Conservation (phyloP, 2,113 vertebrate species). For the Gallinago jamesoni region DNA sequence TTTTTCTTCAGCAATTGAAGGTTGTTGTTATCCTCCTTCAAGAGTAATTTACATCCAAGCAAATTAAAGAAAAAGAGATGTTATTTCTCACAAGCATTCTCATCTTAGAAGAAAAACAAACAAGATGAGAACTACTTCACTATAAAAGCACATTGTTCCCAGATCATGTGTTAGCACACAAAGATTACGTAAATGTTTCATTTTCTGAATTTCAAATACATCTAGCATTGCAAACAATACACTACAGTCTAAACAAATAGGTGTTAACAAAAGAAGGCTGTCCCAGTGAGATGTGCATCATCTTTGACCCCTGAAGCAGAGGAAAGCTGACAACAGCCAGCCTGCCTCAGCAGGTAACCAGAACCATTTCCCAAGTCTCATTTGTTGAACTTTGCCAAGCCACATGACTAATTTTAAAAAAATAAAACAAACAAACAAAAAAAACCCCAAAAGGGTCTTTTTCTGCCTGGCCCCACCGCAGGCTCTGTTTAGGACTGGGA, state of each 20-base stretch:
- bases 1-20: neutral
- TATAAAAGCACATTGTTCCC: neutral
- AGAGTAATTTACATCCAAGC: neutral
- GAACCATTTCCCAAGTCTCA: rapidly evolving
- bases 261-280: neutral
- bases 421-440: neutral
- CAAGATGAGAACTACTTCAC: neutral
- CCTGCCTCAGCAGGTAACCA: neutral
- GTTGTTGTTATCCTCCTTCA: neutral
- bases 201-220: neutral
- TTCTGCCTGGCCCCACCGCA: neutral
- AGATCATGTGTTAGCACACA: neutral
- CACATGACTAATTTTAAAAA: neutral
- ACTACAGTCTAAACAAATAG: neutral
- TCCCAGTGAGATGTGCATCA: neutral
- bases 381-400: neutral
- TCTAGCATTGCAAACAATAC: neutral
- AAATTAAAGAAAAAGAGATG: neutral
- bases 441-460: neutral
- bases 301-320: neutral
- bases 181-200: neutral
- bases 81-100: neutral
- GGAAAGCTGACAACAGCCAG: neutral
- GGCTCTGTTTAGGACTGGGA: neutral
- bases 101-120: neutral